phyloP scores from a whole-genome alignment of 2,888 invertebrate genomes.

The Conomelus anceps region DNA sequence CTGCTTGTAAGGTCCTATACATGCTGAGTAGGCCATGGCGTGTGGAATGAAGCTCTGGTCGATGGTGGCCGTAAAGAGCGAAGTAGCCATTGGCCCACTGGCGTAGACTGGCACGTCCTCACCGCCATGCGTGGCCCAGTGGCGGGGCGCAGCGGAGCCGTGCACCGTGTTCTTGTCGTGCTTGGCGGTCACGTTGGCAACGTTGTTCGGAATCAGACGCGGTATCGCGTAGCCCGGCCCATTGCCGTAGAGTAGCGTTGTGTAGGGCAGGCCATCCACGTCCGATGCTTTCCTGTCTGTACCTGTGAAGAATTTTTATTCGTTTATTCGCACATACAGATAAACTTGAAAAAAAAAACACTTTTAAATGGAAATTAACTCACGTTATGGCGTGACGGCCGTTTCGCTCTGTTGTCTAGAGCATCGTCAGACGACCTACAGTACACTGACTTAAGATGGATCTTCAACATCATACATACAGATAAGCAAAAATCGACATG shows the following conservation, averaged over 20 bases:
- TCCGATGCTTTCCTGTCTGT: constrained; percentile 67
- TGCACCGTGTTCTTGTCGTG: constrained; percentile 53
- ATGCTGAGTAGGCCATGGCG: constrained; percentile 60
- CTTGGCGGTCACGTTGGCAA: constrained; percentile 24
- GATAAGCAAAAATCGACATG: too few relatives aligned
- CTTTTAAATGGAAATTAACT: too few relatives aligned
- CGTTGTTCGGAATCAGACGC: constrained; percentile 47
- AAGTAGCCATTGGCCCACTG: constrained; percentile 33
- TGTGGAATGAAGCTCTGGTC: constrained; percentile 83
- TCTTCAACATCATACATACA: too few relatives aligned
- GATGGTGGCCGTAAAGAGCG: constrained; percentile 52
- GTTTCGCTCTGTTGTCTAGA: too few relatives aligned
- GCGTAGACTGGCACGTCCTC: constrained; percentile 66
- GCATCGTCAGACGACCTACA: too few relatives aligned
- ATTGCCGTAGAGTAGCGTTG: constrained; percentile 67
- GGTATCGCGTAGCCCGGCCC: constrained; percentile 66
- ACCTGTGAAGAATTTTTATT: too few relatives aligned
- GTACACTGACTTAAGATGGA: too few relatives aligned
- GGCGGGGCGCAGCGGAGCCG: constrained; percentile 64
- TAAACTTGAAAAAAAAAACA: not conserved
- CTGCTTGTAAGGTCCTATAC: constrained; percentile 1
- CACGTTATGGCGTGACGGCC: too few relatives aligned
- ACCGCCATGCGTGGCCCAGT: constrained; percentile 74
- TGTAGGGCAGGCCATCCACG: constrained; percentile 66
- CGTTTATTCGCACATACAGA: not conserved